phyloP scores from a whole-genome alignment of 2,888 invertebrate genomes.

The Drosophila recens region DNA sequence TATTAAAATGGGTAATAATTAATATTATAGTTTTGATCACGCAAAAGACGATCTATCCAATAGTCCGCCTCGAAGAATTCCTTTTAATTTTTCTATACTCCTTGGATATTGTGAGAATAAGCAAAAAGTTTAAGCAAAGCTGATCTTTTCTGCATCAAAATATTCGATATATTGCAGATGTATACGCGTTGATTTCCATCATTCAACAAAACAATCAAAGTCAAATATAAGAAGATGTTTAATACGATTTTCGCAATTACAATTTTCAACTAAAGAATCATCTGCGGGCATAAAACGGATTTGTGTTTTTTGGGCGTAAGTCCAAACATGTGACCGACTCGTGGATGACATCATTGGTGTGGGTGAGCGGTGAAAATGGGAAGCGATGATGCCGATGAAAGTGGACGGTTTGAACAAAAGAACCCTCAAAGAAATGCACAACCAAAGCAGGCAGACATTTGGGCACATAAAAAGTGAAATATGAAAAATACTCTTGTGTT shows the following conservation, averaged over 20 bases:
- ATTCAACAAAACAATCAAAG: constrained; percentile 16
- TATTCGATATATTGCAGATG: constrained; percentile 4
- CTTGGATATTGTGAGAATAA: background rate
- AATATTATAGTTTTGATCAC: too few species aligned
- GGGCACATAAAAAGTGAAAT: constrained; percentile 54
- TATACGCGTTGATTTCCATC: background rate
- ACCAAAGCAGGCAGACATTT: constrained; percentile 51
- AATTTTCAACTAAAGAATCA: constrained; percentile 12
- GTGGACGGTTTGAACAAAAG: constrained; percentile 27
- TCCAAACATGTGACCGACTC: constrained; percentile 73
- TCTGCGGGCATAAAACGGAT: constrained; percentile 6
- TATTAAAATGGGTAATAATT: background rate
- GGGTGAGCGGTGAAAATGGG: constrained; percentile 35
- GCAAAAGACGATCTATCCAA: too few species aligned
- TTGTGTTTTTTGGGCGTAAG: constrained; percentile 45
- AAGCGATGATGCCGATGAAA: constrained; percentile 41
- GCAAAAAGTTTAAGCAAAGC: background rate
- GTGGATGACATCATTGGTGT: constrained; percentile 69
- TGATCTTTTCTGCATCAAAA: background rate
- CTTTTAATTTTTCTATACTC: too few species aligned
- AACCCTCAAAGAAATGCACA: constrained; percentile 19
- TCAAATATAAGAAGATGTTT: background rate
- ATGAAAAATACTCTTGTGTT: constrained; percentile 40
- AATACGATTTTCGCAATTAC: constrained; percentile 3
- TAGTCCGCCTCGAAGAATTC: background rate